A percentile compares a stretch with the other conserved stretches of the same genome.
Evolutionary conservation across 2,797 vertebrate genomes (phyloP).

Genomic region (Oreochromis grahami): DNA sequence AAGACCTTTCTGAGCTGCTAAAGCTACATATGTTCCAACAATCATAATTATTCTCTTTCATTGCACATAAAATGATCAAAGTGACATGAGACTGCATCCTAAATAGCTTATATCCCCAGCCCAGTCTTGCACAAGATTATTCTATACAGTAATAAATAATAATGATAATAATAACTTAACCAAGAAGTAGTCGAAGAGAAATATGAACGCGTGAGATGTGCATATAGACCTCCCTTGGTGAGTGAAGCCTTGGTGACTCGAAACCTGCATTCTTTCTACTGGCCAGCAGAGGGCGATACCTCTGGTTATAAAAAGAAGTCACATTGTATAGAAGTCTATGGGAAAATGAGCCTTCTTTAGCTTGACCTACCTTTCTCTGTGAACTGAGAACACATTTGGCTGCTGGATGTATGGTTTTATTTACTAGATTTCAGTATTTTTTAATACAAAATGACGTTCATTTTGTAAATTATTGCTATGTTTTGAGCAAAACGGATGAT

Average conservation of each 20-base stretch:
- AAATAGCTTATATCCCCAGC: rapidly evolving
- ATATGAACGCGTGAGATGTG: neutral
- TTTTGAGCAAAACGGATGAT: neutral
- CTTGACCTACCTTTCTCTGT: neutral
- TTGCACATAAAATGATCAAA: neutral
- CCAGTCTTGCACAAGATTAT: neutral
- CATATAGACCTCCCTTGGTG: neutral
- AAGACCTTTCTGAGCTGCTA: neutral
- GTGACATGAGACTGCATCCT: neutral
- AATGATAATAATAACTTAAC: neutral
- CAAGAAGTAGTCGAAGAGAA: neutral
- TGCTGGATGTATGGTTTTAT: neutral
- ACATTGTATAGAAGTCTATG: neutral
- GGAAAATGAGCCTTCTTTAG: neutral
- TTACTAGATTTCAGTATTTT: neutral
- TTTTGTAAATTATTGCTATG: neutral
- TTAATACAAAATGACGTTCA: rapidly evolving
- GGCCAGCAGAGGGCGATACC: neutral
- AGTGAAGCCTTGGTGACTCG: rapidly evolving
- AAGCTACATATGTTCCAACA: neutral
- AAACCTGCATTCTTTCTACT: neutral
- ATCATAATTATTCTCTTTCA: rapidly evolving
- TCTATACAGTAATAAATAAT: neutral
- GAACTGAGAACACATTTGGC: rapidly evolving
- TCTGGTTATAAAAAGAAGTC: neutral